Conservation (phyloP, 2,888 invertebrate species). For the Agrypnus murinus region DNA sequence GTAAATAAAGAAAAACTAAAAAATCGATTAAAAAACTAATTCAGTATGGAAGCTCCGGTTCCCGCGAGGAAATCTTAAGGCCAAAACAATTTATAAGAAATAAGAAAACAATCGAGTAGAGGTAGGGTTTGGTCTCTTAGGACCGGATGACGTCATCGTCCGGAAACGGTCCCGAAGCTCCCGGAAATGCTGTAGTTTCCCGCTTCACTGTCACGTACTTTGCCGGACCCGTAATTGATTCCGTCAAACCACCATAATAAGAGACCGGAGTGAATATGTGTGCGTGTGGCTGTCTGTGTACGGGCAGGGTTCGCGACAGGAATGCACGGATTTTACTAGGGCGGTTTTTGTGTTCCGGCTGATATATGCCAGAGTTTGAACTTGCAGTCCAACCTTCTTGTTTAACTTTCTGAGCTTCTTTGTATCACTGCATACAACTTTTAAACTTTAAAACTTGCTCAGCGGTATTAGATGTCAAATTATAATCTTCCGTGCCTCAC, state of each 20-base stretch:
- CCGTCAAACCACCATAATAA: slow-evolving; percentile 49
- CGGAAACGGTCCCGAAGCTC: slow-evolving; percentile 54
- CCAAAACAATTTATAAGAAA: slow-evolving; percentile 69
- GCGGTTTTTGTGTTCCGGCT: slow-evolving; percentile 23
- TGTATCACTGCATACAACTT: slow-evolving; percentile 44
- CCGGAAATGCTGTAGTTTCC: slow-evolving; percentile 55
- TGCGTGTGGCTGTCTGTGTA: background rate
- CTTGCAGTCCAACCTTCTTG: slow-evolving; percentile 38
- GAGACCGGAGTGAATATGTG: slow-evolving; percentile 17
- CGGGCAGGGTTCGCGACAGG: slow-evolving; percentile 24
- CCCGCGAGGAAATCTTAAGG: slow-evolving; percentile 62
- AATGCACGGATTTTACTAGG: slow-evolving; percentile 28
- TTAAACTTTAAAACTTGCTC: slow-evolving; percentile 41
- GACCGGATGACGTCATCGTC: slow-evolving; percentile 58
- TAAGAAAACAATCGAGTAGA: slow-evolving; percentile 68
- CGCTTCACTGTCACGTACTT: slow-evolving; percentile 56
- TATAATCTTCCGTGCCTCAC: slow-evolving; percentile 42
- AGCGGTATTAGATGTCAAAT: slow-evolving; percentile 51
- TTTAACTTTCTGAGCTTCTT: slow-evolving; percentile 42
- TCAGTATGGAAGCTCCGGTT: slow-evolving; percentile 63
- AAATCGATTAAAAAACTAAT: slow-evolving; percentile 64
- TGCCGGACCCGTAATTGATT: slow-evolving; percentile 53
- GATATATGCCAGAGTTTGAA: slow-evolving; percentile 23
- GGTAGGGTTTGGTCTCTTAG: slow-evolving; percentile 64
- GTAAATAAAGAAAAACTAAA: slow-evolving; percentile 27